phyloP scores from a whole-genome alignment of 2,113 vertebrate genomes.

The Trachemys scripta region DNA sequence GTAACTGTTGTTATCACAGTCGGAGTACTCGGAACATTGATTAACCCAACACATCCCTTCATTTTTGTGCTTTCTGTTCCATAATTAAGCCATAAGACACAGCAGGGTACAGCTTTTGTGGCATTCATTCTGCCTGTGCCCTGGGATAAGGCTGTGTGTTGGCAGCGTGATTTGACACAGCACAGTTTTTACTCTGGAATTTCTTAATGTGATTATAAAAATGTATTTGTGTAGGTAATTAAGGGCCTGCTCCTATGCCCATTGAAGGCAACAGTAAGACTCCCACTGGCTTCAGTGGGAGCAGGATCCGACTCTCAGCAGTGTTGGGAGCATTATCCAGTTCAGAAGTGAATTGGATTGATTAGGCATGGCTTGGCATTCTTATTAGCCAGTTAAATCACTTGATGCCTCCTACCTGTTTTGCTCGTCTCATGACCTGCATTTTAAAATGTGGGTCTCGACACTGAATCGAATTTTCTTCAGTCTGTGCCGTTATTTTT shows the following conservation, averaged over 20 bases:
- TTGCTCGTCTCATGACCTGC: fast-evolving
- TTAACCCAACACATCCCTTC: constrained; percentile 70
- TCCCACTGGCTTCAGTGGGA: neutral
- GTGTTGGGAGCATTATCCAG: neutral
- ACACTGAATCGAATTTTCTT: neutral
- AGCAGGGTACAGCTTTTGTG: constrained; percentile 37
- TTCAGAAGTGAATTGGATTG: fast-evolving
- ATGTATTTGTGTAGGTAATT: neutral
- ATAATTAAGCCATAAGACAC: constrained; percentile 70
- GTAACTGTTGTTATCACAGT: constrained; percentile 38
- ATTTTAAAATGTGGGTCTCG: neutral
- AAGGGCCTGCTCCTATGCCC: neutral
- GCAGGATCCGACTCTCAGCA: fast-evolving
- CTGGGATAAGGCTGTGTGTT: constrained; percentile 50
- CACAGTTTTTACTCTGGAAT: constrained; percentile 35
- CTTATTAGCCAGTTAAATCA: neutral
- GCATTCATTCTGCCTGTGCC: constrained; percentile 56
- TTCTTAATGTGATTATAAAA: constrained; percentile 58
- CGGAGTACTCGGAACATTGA: constrained; percentile 54
- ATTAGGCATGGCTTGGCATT: fast-evolving
- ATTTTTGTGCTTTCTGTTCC: constrained; percentile 64
- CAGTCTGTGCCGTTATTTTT: neutral
- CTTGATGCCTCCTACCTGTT: fast-evolving
- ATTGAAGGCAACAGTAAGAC: fast-evolving
- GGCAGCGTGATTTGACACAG: constrained; percentile 57